Conservation (phyloP, 2,113 vertebrate species). For the Hydrochoerus hydrochaeris region DNA sequence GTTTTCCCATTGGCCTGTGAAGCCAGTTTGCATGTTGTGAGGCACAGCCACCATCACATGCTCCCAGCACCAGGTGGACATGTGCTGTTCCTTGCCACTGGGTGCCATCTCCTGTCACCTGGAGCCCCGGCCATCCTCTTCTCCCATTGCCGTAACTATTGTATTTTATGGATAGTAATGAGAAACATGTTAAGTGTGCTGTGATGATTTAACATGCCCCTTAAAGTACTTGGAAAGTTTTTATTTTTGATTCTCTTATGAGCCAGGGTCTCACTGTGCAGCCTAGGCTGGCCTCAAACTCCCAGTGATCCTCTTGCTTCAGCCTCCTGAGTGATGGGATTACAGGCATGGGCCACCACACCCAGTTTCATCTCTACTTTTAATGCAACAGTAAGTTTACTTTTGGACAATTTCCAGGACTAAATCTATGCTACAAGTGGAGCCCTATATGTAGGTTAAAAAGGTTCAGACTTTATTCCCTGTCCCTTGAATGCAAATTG, state of each 20-base stretch:
- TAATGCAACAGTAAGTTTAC: neutral
- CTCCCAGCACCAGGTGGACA: no score
- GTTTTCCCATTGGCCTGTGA: accelerated
- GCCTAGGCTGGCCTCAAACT: neutral
- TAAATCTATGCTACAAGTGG: neutral
- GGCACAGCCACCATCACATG: neutral
- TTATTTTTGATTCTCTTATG: neutral
- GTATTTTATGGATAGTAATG: neutral
- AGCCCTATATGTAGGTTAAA: neutral
- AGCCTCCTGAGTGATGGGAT: neutral
- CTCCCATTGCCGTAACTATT: neutral
- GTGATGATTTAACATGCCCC: neutral
- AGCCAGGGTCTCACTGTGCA: neutral
- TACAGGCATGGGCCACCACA: neutral
- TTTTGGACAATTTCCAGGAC: neutral
- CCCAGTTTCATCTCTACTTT: neutral
- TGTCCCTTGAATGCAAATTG: neutral
- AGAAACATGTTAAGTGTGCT: neutral
- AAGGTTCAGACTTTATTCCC: neutral
- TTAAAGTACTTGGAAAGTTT: neutral
- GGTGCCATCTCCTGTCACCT: neutral
- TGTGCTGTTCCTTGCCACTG: neutral
- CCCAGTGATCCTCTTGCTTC: neutral
- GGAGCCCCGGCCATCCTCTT: neutral
- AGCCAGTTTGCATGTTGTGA: no score